These are phyloP conservation scores for Caenorhabditis virilis DNA, from an alignment of 2,888 invertebrate species.

Conservation along the genomic window DNA sequence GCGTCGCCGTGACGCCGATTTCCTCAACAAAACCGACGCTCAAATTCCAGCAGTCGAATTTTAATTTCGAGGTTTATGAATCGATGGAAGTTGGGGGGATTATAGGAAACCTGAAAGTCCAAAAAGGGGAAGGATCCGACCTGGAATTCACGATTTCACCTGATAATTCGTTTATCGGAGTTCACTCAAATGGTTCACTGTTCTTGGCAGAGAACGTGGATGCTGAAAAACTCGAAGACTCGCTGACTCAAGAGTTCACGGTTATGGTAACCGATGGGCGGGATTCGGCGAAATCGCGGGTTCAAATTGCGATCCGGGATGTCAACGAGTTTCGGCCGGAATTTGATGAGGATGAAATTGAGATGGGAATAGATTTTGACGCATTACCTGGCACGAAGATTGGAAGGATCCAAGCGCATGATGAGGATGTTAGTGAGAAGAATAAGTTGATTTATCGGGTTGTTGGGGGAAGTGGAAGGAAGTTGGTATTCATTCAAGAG, in stretches of 20 bases:
- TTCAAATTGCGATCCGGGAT: slow-evolving; percentile 59
- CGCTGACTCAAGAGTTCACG: slow-evolving; percentile 18
- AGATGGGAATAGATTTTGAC: slow-evolving; percentile 15
- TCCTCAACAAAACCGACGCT: slow-evolving; percentile 20
- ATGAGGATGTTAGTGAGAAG: slow-evolving; percentile 51
- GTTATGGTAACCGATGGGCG: slow-evolving; percentile 14
- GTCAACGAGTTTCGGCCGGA: slow-evolving; percentile 61
- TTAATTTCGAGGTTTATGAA: slow-evolving; percentile 58
- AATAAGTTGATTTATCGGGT: slow-evolving; percentile 41
- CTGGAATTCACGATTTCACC: slow-evolving; percentile 25
- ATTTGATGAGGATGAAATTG: slow-evolving; percentile 45
- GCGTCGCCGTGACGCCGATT: slow-evolving; percentile 48
- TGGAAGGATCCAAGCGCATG: slow-evolving; percentile 52
- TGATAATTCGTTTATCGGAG: slow-evolving; percentile 34
- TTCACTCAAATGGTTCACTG: slow-evolving; percentile 56
- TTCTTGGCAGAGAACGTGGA: slow-evolving; percentile 42
- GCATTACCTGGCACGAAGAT: slow-evolving; percentile 44
- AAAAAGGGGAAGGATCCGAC: slow-evolving; percentile 12
- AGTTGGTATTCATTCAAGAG: slow-evolving; percentile 53
- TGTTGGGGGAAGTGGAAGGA: slow-evolving; percentile 47
- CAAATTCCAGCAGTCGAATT: slow-evolving; percentile 56
- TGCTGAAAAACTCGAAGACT: slow-evolving; percentile 35
- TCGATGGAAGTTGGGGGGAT: slow-evolving; percentile 50
- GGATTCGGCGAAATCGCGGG: slow-evolving; percentile 34
- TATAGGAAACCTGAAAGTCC: slow-evolving; percentile 15